Evolutionary conservation across 2,797 vertebrate genomes (phyloP).

Genomic region (Zalophus californianus): DNA sequence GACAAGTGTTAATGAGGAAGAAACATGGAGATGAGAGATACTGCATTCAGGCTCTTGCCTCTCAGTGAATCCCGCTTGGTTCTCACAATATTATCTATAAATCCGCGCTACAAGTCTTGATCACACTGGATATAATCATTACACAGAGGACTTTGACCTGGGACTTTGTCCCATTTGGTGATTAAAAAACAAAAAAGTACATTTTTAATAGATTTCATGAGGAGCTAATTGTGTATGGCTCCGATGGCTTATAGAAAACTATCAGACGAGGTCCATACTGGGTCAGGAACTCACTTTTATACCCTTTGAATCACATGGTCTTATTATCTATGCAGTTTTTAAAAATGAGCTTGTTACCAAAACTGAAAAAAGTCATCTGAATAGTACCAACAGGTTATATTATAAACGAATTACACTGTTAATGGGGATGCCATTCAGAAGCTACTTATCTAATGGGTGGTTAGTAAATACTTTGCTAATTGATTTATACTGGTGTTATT

Average conservation of each 20-base stretch:
- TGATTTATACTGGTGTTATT: not conserved
- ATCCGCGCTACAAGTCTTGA: not conserved
- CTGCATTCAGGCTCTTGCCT: not conserved
- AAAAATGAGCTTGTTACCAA: constrained; percentile 40
- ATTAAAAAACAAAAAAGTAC: not conserved
- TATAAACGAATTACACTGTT: constrained; percentile 8
- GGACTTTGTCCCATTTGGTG: not conserved
- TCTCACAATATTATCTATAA: not conserved
- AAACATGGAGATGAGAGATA: constrained; percentile 52
- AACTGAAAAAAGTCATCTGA: constrained; percentile 46
- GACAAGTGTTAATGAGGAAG: constrained; percentile 71
- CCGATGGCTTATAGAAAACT: constrained; percentile 35
- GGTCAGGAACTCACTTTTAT: constrained; percentile 68
- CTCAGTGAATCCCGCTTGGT: not conserved
- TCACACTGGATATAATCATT: not conserved
- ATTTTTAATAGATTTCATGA: not conserved
- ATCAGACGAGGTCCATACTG: constrained; percentile 16
- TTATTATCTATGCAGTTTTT: constrained; percentile 42
- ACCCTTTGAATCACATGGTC: constrained; percentile 16
- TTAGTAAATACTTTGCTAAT: constrained; percentile 49
- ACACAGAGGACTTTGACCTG: not conserved
- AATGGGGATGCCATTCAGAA: constrained; percentile 33
- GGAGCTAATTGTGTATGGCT: constrained; percentile 45
- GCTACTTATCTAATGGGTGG: not conserved
- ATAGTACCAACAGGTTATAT: not conserved